These are phyloP conservation scores for Sandelia bainsii DNA, from an alignment of 2,797 vertebrate genomes.

Conservation along the genomic window DNA sequence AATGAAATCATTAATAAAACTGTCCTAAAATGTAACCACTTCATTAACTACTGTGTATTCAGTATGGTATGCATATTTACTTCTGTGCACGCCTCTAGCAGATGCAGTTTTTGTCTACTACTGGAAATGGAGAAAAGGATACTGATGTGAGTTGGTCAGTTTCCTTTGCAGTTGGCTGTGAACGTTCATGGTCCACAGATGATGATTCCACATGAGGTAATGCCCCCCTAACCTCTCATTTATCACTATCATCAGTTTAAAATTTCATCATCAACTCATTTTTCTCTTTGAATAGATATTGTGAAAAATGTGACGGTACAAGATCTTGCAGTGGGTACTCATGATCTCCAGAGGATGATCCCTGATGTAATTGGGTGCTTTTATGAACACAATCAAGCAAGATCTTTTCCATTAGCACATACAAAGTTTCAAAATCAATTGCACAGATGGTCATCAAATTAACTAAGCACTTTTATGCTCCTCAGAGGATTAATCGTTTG, in stretches of 20 bases:
- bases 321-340: background rate
- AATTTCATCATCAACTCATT: too few species aligned
- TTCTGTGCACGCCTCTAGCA: fast-evolving
- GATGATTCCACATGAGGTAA: too few species aligned
- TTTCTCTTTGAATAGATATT: too few species aligned
- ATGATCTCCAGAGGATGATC: background rate
- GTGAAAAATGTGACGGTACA: too few species aligned
- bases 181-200: too few species aligned
- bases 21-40: slow-evolving; percentile 27
- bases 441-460: background rate
- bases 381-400: background rate
- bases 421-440: background rate
- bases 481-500: background rate
- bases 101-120: background rate
- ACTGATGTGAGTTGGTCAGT: too few species aligned
- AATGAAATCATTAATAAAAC: slow-evolving; percentile 40
- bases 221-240: too few species aligned
- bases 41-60: background rate
- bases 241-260: too few species aligned
- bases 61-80: background rate
- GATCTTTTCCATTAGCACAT: background rate
- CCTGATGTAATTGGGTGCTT: background rate
- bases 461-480: too few species aligned
- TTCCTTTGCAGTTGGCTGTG: too few species aligned
- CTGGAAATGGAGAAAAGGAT: too few species aligned